phyloP scores from a whole-genome alignment of 1,140 invertebrate genomes.

The Vanessa atalanta region DNA sequence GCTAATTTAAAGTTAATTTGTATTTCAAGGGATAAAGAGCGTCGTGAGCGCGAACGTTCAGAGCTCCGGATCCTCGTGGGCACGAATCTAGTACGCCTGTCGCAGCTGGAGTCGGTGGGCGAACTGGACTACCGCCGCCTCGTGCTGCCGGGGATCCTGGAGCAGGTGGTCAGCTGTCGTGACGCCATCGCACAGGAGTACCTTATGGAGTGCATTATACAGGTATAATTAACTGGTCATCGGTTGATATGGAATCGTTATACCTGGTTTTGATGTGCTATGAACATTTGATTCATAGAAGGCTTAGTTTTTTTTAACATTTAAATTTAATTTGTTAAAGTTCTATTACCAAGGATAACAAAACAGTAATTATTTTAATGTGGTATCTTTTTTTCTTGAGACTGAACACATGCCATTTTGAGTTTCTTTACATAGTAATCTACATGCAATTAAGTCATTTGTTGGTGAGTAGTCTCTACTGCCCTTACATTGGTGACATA shows the following conservation, averaged over 20 bases:
- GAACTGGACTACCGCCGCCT: constrained; percentile 95
- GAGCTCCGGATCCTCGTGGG: constrained; percentile 97
- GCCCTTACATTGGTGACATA: no score
- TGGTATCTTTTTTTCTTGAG: no score
- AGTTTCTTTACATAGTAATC: no score
- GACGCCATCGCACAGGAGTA: constrained; percentile 99
- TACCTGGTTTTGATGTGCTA: no score
- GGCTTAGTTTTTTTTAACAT: no score
- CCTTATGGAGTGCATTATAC: constrained; percentile 99
- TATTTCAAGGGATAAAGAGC: constrained; percentile 88
- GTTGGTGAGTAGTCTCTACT: no score
- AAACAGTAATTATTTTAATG: no score
- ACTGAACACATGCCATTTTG: no score
- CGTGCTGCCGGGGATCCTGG: constrained; percentile 94
- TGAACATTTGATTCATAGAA: no score
- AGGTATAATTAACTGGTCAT: constrained; percentile 82
- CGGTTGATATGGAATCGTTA: neutral
- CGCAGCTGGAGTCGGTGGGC: constrained; percentile 97
- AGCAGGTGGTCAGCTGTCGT: constrained; percentile 98
- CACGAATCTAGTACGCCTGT: constrained; percentile 97
- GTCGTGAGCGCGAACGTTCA: constrained; percentile 96
- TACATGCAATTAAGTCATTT: no score
- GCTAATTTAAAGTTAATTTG: neutral
- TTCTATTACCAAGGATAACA: no score
- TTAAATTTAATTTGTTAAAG: no score